Evolutionary conservation across 1,140 invertebrate genomes (phyloP), one percentile per base, ranked within the genome.

Genomic region (Penaeus vannamei): DNA sequence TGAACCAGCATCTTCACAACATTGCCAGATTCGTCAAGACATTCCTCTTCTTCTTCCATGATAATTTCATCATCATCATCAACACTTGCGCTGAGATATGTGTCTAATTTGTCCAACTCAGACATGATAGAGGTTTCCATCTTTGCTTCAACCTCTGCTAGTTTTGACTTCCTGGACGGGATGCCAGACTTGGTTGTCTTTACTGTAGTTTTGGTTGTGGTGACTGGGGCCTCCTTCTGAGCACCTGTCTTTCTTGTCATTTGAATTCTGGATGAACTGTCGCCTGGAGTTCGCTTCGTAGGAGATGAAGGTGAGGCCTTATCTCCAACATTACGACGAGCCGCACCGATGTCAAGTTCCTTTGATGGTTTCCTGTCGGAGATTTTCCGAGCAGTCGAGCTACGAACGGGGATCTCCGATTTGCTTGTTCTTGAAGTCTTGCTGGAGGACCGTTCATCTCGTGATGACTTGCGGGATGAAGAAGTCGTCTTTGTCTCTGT

Each of bases 1-100:
- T 87, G 86, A 29, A 90, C 89, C 76, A 91, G 32, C 91, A 91
- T 91, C 62, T 88, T 84, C n/a, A 91, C 91, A 22, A 88, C 86
- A 76, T 91, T 87, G 23, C 91, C 91, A 26, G 84, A 69, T 29
- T 91, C 91, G 76, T 91, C 91, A 19, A 90, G 66, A 29, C 60
- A 72, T 32, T 91, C 91, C 84, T 91, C 91, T 64, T 91, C 89
- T 46, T 91, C 89, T 36, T 91, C 89, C 62, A 88, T 85, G 66
- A 91, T 90, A 12, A 91, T 42, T 64, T 90, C 90, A 66, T 90
- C 85, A 61, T 90, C 89, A 12, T 86, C 69, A 77, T 85, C 84
- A 8, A 76, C 84, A 85, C 84, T 82, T 2, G 64, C 61, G n/a
- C 76, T 89, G 7, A 91, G 69, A 60, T 91, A 91, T 22, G 88